Evolutionary conservation across 2,797 vertebrate species (phyloP), one percentile per base, ranked within the genome.

Genomic region (Trachurus trachurus): DNA sequence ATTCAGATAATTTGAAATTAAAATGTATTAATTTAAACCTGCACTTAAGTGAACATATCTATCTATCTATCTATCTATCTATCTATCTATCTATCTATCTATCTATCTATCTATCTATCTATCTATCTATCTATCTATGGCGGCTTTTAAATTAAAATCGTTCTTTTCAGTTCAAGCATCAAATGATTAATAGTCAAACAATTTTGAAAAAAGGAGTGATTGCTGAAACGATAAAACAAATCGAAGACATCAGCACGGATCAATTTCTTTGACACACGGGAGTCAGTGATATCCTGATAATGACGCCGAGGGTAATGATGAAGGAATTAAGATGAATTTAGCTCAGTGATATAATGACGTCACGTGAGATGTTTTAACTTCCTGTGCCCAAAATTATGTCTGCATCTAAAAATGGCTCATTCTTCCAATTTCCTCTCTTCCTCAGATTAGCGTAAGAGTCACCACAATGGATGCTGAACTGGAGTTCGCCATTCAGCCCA

Each of bases 401-500:
- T 29, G 1, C 11, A 16, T 63, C 1, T 26, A 29, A 16, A 56
- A 57, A 19, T 45, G 0, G 0, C 21, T 73, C 5, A 26, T 52
- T 53, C 1, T 56, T 71, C 1, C 2, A 9, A 15, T 65, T 64
- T 70, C 13, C 19, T 85, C 13, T 86, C 66, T 44, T 61, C 69
- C 45, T 80, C 86, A 99, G 98, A 97, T 99, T 87, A 99, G 98
- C 2, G 98, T 99, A 66, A 96, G 97, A 78, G 98, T 99, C 80
- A 98, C 97, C 90, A 99, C 98, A 45, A 97, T 99, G 98, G 98
- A 99, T 78, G 98, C 98, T 4, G 98, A 99, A 93, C 94, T 99
- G 96, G 98, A 99, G 93, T 99, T 99, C 22, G 97, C 98, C 93
- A 99, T 99, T 95, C 97, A 99, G 94, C 97, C 98, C 49, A 99